Conservation (phyloP, 2,797 vertebrate species). For the Echeneis naucrates region DNA sequence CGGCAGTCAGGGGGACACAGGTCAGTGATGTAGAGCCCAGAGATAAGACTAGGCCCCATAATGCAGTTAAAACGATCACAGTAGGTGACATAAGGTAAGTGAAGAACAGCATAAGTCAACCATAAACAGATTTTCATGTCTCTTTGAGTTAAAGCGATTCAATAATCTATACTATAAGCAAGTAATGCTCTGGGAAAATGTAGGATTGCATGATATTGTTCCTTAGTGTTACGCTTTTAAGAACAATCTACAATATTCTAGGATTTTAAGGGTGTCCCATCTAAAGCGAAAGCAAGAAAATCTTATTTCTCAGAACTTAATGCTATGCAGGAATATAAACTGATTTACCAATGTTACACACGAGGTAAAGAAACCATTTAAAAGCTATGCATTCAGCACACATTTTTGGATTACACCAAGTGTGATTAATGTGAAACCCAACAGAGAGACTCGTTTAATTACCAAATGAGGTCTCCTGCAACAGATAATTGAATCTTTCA, state of each 20-base stretch:
- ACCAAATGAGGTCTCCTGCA: constrained; percentile 47
- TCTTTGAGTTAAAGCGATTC: constrained; percentile 3
- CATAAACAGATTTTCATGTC: not conserved
- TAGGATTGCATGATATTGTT: not conserved
- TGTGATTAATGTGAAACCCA: constrained; percentile 71
- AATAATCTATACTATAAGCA: not conserved
- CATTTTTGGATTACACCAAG: constrained; percentile 52
- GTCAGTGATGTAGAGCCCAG: constrained; percentile 78
- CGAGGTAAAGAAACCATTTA: constrained; percentile 40
- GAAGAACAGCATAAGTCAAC: constrained; percentile 3
- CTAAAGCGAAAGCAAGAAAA: not conserved
- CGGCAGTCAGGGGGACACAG: constrained; percentile 79
- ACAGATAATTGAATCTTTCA: constrained; percentile 59
- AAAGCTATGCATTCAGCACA: constrained; percentile 64
- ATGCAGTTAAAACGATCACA: constrained; percentile 37
- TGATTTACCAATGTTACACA: constrained; percentile 23
- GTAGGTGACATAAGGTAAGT: constrained; percentile 57
- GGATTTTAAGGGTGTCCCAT: not conserved
- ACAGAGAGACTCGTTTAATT: constrained; percentile 72
- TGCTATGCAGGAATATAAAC: constrained; percentile 8
- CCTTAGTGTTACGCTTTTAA: not conserved
- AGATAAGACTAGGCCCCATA: constrained; percentile 62
- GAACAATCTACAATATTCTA: not conserved
- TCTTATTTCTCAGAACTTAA: constrained; percentile 12
- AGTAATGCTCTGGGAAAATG: not conserved